A percentile compares a stretch with the other conserved stretches of the same genome.
phyloP scores from a whole-genome alignment of 2,113 vertebrate species.

The Hippoglossus stenolepis region DNA sequence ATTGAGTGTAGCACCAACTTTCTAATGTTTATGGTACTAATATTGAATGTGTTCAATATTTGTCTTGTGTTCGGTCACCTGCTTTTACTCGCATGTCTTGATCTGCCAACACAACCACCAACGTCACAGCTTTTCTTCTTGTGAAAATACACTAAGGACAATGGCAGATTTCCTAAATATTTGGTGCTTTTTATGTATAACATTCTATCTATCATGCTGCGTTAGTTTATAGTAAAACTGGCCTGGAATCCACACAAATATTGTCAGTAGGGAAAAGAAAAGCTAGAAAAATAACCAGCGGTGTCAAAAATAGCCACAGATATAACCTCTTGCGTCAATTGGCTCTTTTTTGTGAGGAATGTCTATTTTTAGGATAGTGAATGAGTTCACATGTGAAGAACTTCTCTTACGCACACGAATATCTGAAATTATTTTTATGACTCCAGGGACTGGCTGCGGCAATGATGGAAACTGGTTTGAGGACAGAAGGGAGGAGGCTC shows the following conservation, averaged over 20 bases:
- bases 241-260: conserved; percentile 77
- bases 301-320: conserved; percentile 72
- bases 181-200: conserved; percentile 33
- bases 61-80: too few relatives aligned
- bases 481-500: conserved; percentile 60
- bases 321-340: conserved; percentile 74
- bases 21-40: too few relatives aligned
- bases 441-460: conserved; percentile 61
- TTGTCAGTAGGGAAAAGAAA: conserved; percentile 59
- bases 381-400: conserved; percentile 80
- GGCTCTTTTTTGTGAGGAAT: conserved; percentile 46
- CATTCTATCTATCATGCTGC: conserved; percentile 61
- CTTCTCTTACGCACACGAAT: conserved; percentile 71
- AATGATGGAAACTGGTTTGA: conserved; percentile 76
- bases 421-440: conserved; percentile 71
- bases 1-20: too few relatives aligned
- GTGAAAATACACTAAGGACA: conserved; percentile 34
- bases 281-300: conserved; percentile 73
- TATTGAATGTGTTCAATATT: too few relatives aligned
- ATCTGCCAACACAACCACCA: conserved; percentile 8
- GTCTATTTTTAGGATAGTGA: conserved; percentile 75
- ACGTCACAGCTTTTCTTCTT: conserved; percentile 15
- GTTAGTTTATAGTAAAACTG: conserved; percentile 69
- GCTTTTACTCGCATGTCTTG: not conserved
- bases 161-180: conserved; percentile 31